Evolutionary conservation across 2,797 vertebrate genomes (phyloP).

Genomic region (Gouania willdenowi): DNA sequence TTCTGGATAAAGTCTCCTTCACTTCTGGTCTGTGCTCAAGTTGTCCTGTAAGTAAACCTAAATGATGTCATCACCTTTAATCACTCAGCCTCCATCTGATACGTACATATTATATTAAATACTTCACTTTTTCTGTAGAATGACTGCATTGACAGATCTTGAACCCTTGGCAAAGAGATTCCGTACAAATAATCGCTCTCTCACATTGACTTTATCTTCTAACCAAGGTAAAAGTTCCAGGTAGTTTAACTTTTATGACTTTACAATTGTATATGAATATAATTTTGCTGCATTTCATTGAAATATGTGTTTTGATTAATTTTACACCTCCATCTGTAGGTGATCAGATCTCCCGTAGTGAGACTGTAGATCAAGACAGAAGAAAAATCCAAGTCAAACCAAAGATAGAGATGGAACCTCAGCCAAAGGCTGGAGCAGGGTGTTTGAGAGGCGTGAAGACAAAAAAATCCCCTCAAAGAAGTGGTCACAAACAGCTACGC

Average conservation of each 20-base stretch:
- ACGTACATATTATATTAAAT: too few species aligned
- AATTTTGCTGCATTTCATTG: too few species aligned
- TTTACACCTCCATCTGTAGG: slow-evolving; percentile 8
- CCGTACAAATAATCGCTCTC: too few species aligned
- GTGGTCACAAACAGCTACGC: slow-evolving; percentile 7
- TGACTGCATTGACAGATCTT: slow-evolving; percentile 54
- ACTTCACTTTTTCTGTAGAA: slow-evolving; percentile 39
- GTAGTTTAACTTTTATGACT: too few species aligned
- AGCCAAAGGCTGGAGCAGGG: slow-evolving; percentile 22
- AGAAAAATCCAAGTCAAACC: neutral
- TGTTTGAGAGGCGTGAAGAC: slow-evolving; percentile 32
- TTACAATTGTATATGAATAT: too few species aligned
- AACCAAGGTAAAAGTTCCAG: slow-evolving; percentile 36
- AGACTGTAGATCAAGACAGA: slow-evolving; percentile 7
- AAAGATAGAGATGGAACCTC: slow-evolving; percentile 18
- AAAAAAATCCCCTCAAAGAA: slow-evolving; percentile 25
- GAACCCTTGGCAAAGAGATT: slow-evolving; percentile 57
- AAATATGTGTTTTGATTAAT: neutral
- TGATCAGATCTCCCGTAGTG: slow-evolving; percentile 5
- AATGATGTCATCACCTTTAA: too few species aligned
- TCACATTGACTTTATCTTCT: neutral
- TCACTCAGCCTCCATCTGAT: too few species aligned
- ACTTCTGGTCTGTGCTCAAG: slow-evolving; percentile 38
- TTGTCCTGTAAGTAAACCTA: slow-evolving; percentile 59
- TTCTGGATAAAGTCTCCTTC: slow-evolving; percentile 18